These are phyloP conservation scores for Agrotis exclamationis DNA, from an alignment of 2,888 invertebrate species.

Conservation along the genomic window DNA sequence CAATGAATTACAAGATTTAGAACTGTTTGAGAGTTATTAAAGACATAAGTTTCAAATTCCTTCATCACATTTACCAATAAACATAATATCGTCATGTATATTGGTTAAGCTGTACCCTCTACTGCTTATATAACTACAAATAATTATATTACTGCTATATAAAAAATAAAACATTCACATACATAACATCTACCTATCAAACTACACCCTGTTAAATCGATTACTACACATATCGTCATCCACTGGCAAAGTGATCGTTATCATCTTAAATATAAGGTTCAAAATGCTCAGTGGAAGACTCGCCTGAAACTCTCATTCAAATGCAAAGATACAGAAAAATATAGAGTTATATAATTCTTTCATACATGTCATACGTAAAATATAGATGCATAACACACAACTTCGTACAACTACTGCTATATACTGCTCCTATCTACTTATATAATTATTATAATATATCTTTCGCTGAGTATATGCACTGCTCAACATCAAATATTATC, in stretches of 20 bases:
- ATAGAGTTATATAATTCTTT: conserved; percentile 71
- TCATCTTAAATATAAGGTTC: conserved; percentile 61
- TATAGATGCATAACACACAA: conserved; percentile 84
- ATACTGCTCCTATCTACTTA: conserved; percentile 81
- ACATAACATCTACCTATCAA: conserved; percentile 89
- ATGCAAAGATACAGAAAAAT: conserved; percentile 75
- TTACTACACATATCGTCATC: conserved; percentile 64
- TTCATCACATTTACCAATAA: conserved; percentile 69
- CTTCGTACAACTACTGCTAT: conserved; percentile 82
- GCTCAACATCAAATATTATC: conserved; percentile 23
- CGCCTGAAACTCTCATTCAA: conserved; percentile 70
- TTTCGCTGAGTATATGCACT: conserved; percentile 55
- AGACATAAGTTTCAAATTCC: conserved; percentile 66
- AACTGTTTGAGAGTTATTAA: neutral
- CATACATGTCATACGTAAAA: conserved; percentile 79
- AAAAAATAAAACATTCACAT: conserved; percentile 82
- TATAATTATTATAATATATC: conserved; percentile 56
- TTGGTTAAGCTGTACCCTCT: conserved; percentile 80
- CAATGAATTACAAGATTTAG: neutral
- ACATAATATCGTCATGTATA: conserved; percentile 63
- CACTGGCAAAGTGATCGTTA: conserved; percentile 68
- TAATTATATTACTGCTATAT: conserved; percentile 70
- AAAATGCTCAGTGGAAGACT: conserved; percentile 64
- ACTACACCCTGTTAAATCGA: conserved; percentile 76
- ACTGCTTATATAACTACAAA: conserved; percentile 77